Percentiles rank a stretch among this genome's conserved stretches.
Evolutionary conservation across 2,797 vertebrate species (phyloP).

Genomic region (Sylvia borin): DNA sequence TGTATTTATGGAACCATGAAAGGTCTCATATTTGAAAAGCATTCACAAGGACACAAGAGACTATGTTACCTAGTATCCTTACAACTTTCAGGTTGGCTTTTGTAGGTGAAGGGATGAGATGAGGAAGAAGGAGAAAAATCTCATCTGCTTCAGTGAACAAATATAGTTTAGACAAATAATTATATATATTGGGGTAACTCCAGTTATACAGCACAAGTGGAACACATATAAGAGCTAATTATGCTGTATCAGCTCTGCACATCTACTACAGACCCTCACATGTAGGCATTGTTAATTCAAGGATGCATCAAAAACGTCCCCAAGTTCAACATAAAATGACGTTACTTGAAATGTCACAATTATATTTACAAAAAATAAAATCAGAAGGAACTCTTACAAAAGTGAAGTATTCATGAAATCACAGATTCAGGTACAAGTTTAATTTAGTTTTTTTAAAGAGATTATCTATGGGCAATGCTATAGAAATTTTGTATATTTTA

Average conservation of each 20-base stretch:
- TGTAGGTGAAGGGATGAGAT: background rate
- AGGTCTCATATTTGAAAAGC: background rate
- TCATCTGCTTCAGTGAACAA: background rate
- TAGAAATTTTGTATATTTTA: background rate
- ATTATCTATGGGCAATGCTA: background rate
- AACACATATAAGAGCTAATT: background rate
- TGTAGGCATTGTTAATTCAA: background rate
- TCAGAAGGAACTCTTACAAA: background rate
- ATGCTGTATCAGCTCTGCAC: background rate
- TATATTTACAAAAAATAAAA: background rate
- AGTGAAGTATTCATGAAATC: background rate
- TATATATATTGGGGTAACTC: background rate
- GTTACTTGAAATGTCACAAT: background rate
- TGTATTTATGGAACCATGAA: background rate
- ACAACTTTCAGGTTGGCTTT: background rate
- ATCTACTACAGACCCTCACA: background rate
- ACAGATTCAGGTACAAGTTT: background rate
- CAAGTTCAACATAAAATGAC: background rate
- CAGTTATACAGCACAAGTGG: background rate
- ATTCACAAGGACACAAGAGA: background rate
- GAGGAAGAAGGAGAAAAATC: background rate
- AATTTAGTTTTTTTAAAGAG: background rate
- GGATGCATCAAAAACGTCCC: background rate
- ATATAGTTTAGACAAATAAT: background rate
- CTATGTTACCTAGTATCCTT: background rate